phyloP scores from a whole-genome alignment of 2,888 invertebrate genomes.

The Habrosyne pyritoides region DNA sequence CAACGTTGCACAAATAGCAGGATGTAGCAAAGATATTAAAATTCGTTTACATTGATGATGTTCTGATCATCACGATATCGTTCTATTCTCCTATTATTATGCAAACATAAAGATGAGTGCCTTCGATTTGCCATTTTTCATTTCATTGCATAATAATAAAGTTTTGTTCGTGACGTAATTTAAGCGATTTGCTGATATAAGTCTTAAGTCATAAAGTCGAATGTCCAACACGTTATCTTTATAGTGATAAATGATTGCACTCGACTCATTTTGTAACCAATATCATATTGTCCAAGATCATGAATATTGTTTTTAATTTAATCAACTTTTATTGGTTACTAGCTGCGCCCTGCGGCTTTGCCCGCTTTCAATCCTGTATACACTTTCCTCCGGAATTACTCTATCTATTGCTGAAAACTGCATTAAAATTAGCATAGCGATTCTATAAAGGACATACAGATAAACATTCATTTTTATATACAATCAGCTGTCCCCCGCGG shows the following conservation, averaged over 20 bases:
- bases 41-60: slow-evolving; percentile 1
- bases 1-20: not conserved
- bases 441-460: too few relatives aligned
- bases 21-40: not conserved
- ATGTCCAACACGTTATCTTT: not conserved
- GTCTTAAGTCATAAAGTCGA: not conserved
- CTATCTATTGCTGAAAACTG: too few relatives aligned
- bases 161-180: slow-evolving; percentile 2
- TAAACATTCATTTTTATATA: too few relatives aligned
- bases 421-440: too few relatives aligned
- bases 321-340: too few relatives aligned
- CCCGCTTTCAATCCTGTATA: too few relatives aligned
- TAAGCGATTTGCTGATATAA: slow-evolving; percentile 1
- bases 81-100: not conserved
- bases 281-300: slow-evolving; percentile 1
- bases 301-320: not conserved
- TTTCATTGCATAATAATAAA: not conserved
- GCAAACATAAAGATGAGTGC: not conserved
- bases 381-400: too few relatives aligned
- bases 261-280: not conserved
- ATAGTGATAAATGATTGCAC: not conserved
- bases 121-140: not conserved
- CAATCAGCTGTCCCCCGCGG: too few relatives aligned
- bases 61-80: not conserved
- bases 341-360: too few relatives aligned